These are phyloP conservation scores for Procavia capensis DNA, from an alignment of 2,113 vertebrate species.

Conservation along the genomic window DNA sequence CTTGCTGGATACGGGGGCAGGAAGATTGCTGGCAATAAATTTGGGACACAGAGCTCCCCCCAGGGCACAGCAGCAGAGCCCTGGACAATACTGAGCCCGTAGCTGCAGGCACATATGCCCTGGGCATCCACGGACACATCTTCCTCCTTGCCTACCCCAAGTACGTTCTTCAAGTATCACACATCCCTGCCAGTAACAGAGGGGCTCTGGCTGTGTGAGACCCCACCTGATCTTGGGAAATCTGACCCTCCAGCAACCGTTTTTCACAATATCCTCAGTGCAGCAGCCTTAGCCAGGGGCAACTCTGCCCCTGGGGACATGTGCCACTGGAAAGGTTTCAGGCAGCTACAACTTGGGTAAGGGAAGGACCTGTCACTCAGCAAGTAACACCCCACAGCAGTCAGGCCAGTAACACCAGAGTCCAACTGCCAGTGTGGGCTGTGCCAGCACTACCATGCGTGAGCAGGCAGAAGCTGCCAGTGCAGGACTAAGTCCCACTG, in stretches of 20 bases:
- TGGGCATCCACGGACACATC: neutral
- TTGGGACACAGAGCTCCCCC: neutral
- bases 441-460: too few relatives aligned
- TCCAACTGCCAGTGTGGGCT: too few relatives aligned
- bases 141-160: neutral
- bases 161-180: neutral
- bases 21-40: too few relatives aligned
- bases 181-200: accelerated
- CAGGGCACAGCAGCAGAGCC: too few relatives aligned
- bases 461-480: too few relatives aligned
- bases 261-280: too few relatives aligned
- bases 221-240: neutral
- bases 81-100: too few relatives aligned
- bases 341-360: accelerated
- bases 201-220: accelerated
- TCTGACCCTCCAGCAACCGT: too few relatives aligned
- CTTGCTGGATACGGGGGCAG: neutral
- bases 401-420: too few relatives aligned
- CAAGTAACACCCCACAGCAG: accelerated
- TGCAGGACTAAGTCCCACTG: too few relatives aligned
- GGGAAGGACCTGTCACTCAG: neutral
- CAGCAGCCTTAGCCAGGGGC: too few relatives aligned
- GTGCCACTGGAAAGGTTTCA: accelerated
- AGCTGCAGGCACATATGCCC: too few relatives aligned
- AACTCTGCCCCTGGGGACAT: neutral